phyloP scores from a whole-genome alignment of 35 echinoderm and acorn worm genomes.

The Apostichopus japonicus region DNA sequence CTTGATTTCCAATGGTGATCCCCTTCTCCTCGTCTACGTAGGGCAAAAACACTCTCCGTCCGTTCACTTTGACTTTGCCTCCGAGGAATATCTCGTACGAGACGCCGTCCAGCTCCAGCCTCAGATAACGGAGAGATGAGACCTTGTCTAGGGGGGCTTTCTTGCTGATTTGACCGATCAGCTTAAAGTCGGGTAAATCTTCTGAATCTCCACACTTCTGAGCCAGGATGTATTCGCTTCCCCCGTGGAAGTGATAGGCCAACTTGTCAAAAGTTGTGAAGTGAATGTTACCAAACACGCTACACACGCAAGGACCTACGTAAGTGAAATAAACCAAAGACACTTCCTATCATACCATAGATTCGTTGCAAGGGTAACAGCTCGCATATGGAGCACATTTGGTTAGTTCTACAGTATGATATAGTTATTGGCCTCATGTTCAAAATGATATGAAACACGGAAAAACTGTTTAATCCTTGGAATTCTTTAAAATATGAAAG shows the following conservation, averaged over 20 bases:
- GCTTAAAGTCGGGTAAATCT: neutral
- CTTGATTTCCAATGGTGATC: neutral
- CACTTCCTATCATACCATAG: no score
- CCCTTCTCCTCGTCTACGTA: neutral
- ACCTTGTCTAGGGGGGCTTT: neutral
- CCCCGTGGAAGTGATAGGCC: constrained; percentile 30
- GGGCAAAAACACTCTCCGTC: neutral
- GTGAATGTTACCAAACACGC: constrained; percentile 28
- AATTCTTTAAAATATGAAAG: no score
- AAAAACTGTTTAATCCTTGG: no score
- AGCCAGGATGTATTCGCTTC: constrained; percentile 29
- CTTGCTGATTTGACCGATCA: neutral
- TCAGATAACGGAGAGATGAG: neutral
- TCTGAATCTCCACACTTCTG: constrained; percentile 18
- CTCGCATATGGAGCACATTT: no score
- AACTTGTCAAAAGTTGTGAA: constrained; percentile 37
- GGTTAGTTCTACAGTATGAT: no score
- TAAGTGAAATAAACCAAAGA: no score
- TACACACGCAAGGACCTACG: constrained; percentile 25
- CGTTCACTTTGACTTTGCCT: constrained; percentile 7
- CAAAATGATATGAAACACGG: no score
- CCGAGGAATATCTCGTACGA: neutral
- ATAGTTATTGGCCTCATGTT: no score
- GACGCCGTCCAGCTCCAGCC: neutral
- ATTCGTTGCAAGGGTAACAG: no score